Conservation (phyloP, 2,888 invertebrate species). For the Trissoscelio sp. region DNA sequence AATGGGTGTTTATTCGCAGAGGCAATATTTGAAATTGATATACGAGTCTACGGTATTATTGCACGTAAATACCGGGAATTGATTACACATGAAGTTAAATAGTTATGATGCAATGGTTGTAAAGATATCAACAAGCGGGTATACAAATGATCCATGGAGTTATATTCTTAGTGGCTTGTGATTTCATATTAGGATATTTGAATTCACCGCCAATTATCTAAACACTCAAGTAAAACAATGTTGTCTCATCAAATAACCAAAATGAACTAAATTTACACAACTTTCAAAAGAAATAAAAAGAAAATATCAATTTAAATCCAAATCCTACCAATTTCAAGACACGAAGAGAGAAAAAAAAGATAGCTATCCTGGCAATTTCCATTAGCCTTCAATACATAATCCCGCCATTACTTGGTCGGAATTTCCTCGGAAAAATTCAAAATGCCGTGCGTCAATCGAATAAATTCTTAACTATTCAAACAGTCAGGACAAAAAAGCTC, state of each 20-base stretch:
- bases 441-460: constrained; percentile 1
- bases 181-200: constrained; percentile 21
- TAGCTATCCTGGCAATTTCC: not conserved
- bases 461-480: constrained; percentile 31
- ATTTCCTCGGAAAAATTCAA: not conserved
- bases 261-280: not conserved
- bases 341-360: not conserved
- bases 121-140: constrained; percentile 43
- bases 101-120: constrained; percentile 53
- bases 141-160: not conserved
- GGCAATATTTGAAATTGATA: constrained; percentile 62
- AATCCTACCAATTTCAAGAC: not conserved
- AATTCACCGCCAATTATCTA: not conserved
- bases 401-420: not conserved
- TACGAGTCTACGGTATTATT: constrained; percentile 48
- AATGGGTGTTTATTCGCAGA: constrained; percentile 49
- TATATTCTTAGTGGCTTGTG: constrained; percentile 18
- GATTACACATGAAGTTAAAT: constrained; percentile 46
- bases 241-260: too few species aligned
- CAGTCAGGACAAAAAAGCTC: constrained; percentile 1
- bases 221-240: not conserved
- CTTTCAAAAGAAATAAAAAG: not conserved
- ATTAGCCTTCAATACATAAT: constrained; percentile 7
- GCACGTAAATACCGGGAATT: constrained; percentile 50
- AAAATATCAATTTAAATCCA: not conserved